phyloP scores from a whole-genome alignment of 2,888 invertebrate genomes.

The Diplolepis rosae region DNA sequence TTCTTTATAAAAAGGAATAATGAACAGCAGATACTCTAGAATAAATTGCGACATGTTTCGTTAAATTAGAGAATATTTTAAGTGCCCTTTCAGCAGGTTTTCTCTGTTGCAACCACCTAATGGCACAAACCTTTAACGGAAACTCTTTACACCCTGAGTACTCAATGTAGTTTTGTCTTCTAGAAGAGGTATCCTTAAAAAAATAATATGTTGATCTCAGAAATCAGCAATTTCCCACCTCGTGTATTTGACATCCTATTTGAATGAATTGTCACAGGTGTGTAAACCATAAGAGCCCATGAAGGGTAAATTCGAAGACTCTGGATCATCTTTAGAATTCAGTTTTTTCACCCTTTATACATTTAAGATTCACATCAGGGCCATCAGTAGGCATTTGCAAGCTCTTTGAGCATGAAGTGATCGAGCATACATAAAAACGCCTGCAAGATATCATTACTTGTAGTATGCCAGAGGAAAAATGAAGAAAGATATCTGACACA shows the following conservation, averaged over 20 bases:
- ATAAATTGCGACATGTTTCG: conserved; percentile 45
- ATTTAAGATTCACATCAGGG: too few species aligned
- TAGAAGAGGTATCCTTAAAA: conserved; percentile 58
- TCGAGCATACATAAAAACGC: too few species aligned
- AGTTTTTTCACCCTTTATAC: too few species aligned
- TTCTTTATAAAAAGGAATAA: too few species aligned
- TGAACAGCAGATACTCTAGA: too few species aligned
- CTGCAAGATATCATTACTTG: too few species aligned
- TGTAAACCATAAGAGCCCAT: conserved; percentile 61
- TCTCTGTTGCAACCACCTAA: conserved; percentile 55
- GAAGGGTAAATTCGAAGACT: conserved; percentile 43
- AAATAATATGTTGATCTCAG: conserved; percentile 53
- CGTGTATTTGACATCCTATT: conserved; percentile 51
- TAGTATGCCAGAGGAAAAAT: too few species aligned
- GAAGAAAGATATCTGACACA: too few species aligned
- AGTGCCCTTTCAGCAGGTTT: conserved; percentile 45
- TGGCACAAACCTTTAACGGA: conserved; percentile 54
- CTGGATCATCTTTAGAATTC: neutral
- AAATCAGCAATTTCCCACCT: conserved; percentile 51
- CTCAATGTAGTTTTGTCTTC: conserved; percentile 52
- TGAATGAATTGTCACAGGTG: conserved; percentile 59
- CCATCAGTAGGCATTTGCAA: too few species aligned
- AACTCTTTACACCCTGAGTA: conserved; percentile 45
- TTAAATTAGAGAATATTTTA: conserved; percentile 42
- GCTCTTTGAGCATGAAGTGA: too few species aligned